Evolutionary conservation across 2,888 invertebrate species (phyloP).

Genomic region (Physocephala rufipes): DNA sequence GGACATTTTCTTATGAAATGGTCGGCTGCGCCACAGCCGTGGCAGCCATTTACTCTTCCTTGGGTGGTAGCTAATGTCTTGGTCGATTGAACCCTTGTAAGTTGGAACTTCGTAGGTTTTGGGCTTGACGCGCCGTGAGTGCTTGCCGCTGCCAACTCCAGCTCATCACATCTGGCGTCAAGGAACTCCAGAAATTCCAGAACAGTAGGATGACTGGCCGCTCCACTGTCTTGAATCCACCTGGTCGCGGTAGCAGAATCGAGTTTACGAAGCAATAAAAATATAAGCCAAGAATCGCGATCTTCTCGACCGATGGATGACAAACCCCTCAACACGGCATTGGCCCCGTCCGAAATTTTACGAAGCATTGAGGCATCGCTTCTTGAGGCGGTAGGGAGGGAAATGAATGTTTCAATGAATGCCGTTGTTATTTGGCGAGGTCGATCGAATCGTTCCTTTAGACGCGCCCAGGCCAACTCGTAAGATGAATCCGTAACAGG

Average conservation of each 20-base stretch:
- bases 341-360: conserved; percentile 41
- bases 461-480: conserved; percentile 39
- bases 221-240: conserved; percentile 36
- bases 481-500: conserved; percentile 38
- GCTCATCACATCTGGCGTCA: conserved; percentile 28
- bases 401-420: conserved; percentile 38
- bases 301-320: conserved; percentile 30
- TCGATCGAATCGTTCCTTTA: conserved; percentile 38
- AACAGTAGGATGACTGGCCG: conserved; percentile 21
- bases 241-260: conserved; percentile 33
- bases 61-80: too few species aligned
- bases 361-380: conserved; percentile 31
- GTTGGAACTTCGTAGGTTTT: not conserved
- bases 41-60: not conserved
- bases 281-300: conserved; percentile 40
- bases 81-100: not conserved
- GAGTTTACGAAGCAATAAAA: conserved; percentile 30
- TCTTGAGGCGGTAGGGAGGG: conserved; percentile 21
- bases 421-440: conserved; percentile 36
- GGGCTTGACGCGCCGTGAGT: not conserved
- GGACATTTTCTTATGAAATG: conserved; percentile 31
- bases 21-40: conserved; percentile 25
- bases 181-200: conserved; percentile 34
- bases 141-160: conserved; percentile 29
- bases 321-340: conserved; percentile 39